A percentile compares a stretch with the other conserved stretches of the same genome.
phyloP scores from a whole-genome alignment of 2,113 vertebrate species.

The Sinocyclocheilus anshuiensis region DNA sequence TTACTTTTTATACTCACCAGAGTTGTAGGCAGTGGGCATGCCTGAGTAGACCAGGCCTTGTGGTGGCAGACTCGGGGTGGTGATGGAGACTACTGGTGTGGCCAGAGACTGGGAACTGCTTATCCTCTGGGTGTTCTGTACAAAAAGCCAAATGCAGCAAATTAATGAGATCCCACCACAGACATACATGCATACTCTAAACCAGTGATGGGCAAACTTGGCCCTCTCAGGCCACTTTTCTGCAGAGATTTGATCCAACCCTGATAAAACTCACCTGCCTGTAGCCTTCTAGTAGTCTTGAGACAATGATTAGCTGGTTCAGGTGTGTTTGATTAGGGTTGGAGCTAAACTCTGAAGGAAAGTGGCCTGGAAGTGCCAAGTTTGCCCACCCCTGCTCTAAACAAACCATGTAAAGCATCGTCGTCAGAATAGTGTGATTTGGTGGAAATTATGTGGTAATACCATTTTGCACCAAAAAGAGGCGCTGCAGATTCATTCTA shows the following conservation, averaged over 20 bases:
- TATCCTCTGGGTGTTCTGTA: constrained; percentile 92
- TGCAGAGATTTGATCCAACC: too few relatives aligned
- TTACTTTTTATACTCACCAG: constrained; percentile 78
- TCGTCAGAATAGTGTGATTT: constrained; percentile 51
- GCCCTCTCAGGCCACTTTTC: too few relatives aligned
- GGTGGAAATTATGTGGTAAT: constrained; percentile 55
- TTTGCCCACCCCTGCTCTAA: not conserved
- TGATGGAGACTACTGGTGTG: constrained; percentile 96
- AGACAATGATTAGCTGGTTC: too few relatives aligned
- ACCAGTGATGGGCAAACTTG: too few relatives aligned
- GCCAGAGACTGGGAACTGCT: constrained; percentile 92
- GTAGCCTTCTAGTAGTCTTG: too few relatives aligned
- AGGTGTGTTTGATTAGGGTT: too few relatives aligned
- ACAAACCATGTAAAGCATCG: constrained; percentile 50
- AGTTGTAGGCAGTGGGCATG: constrained; percentile 95
- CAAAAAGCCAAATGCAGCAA: constrained; percentile 52
- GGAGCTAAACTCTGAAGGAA: too few relatives aligned
- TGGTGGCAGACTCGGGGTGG: constrained; percentile 92
- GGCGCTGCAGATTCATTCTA: constrained; percentile 43
- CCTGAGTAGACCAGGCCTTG: constrained; percentile 94
- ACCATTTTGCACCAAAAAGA: constrained; percentile 29
- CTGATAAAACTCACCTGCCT: too few relatives aligned
- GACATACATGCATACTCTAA: not conserved
- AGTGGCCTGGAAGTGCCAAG: too few relatives aligned
- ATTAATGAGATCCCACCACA: constrained; percentile 4